Evolutionary conservation across 2,888 invertebrate species (phyloP), one percentile per base, ranked within the genome.

Genomic region (Petrolisthes manimaculis): DNA sequence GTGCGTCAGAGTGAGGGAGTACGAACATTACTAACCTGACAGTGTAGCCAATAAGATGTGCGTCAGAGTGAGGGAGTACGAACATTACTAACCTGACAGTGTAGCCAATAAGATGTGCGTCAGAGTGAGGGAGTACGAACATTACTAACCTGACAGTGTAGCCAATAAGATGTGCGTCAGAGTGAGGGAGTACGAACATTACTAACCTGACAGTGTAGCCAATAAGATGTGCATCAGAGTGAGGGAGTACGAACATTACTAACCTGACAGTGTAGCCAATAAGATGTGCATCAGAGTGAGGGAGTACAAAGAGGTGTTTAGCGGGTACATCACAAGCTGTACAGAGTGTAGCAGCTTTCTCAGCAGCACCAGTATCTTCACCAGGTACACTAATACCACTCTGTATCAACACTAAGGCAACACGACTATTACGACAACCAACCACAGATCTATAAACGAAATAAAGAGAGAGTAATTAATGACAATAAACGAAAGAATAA

Each of bases 401-500:
- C 94, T 99, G 99, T 90, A 99, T 95, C 71, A 99, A 94, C 14
- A 99, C 98, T 0, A 99, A 95, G 55, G 96, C 96, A 53, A 99
- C 95, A 91, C 96, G 93, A 5, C 93, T 94, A 78, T 93, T 92
- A 14, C 92, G 89, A 21, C 91, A 91, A 53, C 86, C 89, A 12
- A 92, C 86, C 56, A 89, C 91, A 78, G 89, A 86, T 79, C 92
- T 92, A 80, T n/a, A 85, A 78, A 75, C 37, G 87, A 67, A 69
- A 80, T 18, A 78, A 6, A 71, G 1, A 61, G n/a, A n/a, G 37
- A 37, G 37, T 37, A 37, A 37, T 37, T 37, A n/a, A n/a, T n/a
- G n/a, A n/a, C n/a, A n/a, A n/a, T n/a, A n/a, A n/a, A n/a, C n/a
- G n/a, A n/a, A n/a, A n/a, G n/a, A n/a, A n/a, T n/a, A n/a, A n/a